Percentiles rank a stretch among this genome's conserved stretches.
Conservation (phyloP, 2,888 invertebrate species). For the Sylvicola cinctus region DNA sequence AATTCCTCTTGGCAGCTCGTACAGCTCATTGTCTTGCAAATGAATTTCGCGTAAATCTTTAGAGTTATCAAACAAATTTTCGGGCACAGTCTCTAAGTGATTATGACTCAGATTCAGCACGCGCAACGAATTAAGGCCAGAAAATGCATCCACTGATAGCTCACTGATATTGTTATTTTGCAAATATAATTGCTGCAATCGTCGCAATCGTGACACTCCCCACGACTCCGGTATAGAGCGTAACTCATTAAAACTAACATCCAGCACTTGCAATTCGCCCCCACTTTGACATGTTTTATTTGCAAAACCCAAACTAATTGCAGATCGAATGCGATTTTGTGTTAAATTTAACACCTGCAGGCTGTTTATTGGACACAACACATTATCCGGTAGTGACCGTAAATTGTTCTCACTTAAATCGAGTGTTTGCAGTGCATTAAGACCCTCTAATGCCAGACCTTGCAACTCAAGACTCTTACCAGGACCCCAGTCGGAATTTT, state of each 20-base stretch:
- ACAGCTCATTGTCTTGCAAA: slow-evolving; percentile 65
- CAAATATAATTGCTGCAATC: slow-evolving; percentile 57
- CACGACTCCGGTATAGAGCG: slow-evolving; percentile 49
- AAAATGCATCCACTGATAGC: slow-evolving; percentile 57
- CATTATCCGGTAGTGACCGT: slow-evolving; percentile 53
- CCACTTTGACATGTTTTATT: slow-evolving; percentile 20
- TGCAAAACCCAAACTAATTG: slow-evolving; percentile 51
- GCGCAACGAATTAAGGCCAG: slow-evolving; percentile 56
- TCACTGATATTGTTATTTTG: slow-evolving; percentile 68
- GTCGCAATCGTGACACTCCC: slow-evolving; percentile 51
- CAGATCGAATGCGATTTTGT: slow-evolving; percentile 57
- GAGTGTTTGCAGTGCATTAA: slow-evolving; percentile 57
- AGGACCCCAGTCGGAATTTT: slow-evolving; percentile 60
- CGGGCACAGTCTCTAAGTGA: slow-evolving; percentile 57
- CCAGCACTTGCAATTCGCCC: slow-evolving; percentile 52
- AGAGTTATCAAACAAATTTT: slow-evolving; percentile 60
- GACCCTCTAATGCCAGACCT: slow-evolving; percentile 47
- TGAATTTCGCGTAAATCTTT: slow-evolving; percentile 66
- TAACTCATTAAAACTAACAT: slow-evolving; percentile 64
- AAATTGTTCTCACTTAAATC: slow-evolving; percentile 72
- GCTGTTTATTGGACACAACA: slow-evolving; percentile 59
- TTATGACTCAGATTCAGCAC: slow-evolving; percentile 76
- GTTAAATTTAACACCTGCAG: slow-evolving; percentile 69
- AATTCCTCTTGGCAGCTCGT: slow-evolving; percentile 59
- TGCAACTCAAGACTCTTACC: slow-evolving; percentile 54